phyloP scores from a whole-genome alignment of 64 coral and sea anemone species.

The Porites lutea region DNA sequence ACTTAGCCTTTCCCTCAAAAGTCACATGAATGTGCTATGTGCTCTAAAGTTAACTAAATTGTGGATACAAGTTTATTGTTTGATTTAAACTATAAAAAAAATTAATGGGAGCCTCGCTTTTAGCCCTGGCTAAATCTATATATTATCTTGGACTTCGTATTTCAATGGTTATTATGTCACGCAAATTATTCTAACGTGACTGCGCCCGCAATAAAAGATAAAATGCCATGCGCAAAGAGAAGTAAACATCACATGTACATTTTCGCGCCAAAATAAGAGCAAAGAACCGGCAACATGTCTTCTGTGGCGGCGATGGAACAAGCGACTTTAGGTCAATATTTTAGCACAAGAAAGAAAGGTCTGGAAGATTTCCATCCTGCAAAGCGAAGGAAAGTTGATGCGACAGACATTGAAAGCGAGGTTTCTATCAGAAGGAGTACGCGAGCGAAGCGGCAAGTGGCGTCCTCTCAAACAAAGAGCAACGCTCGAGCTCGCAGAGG shows the following conservation, averaged over 20 bases:
- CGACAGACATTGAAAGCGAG: slow-evolving; percentile 29
- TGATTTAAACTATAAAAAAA: too few relatives aligned
- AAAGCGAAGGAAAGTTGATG: slow-evolving; percentile 88
- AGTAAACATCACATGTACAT: slow-evolving; percentile 63
- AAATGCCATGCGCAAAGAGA: slow-evolving; percentile 42
- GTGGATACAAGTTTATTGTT: too few relatives aligned
- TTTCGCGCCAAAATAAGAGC: slow-evolving; percentile 89
- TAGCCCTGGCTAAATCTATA: too few relatives aligned
- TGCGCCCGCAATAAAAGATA: too few relatives aligned
- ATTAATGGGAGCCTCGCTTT: too few relatives aligned
- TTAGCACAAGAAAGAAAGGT: slow-evolving; percentile 70
- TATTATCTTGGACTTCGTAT: too few relatives aligned
- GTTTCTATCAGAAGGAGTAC: slow-evolving; percentile 11
- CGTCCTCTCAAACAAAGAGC: slow-evolving; percentile 11
- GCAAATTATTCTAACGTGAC: too few relatives aligned
- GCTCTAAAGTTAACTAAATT: too few relatives aligned
- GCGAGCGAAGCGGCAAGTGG: slow-evolving; percentile 8
- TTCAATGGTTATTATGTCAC: too few relatives aligned
- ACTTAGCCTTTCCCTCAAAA: too few relatives aligned
- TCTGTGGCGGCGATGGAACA: slow-evolving; percentile 70
- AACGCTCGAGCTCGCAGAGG: not conserved
- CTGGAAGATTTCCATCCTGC: slow-evolving; percentile 86
- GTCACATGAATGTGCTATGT: too few relatives aligned
- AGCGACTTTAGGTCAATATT: slow-evolving; percentile 84
- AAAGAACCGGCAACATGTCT: slow-evolving; percentile 2